phyloP scores from a whole-genome alignment of 1,140 invertebrate genomes.

The Agrypnia vestita region DNA sequence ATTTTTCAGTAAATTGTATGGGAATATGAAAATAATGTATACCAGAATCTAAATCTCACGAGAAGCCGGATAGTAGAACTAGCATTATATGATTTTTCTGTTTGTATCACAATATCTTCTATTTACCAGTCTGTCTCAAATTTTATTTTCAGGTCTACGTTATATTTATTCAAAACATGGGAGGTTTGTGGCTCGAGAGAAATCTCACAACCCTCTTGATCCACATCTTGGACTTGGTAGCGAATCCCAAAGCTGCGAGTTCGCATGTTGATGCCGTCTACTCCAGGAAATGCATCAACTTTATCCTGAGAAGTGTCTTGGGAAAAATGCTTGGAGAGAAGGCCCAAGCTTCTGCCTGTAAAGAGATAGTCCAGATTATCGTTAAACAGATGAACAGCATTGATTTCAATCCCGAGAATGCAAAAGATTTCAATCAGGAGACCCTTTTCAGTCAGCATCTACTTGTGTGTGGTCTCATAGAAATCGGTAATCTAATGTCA shows the following conservation, averaged over 20 bases:
- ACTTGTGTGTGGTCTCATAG: slow-evolving; percentile 94
- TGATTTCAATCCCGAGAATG: slow-evolving; percentile 92
- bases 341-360: slow-evolving; percentile 95
- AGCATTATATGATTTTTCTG: too few species aligned
- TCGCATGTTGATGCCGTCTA: slow-evolving; percentile 98
- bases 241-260: slow-evolving; percentile 93
- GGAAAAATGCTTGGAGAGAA: slow-evolving; percentile 97
- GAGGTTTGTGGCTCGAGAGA: slow-evolving; percentile 94
- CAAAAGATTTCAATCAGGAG: slow-evolving; percentile 90
- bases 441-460: slow-evolving; percentile 95
- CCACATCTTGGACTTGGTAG: slow-evolving; percentile 94
- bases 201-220: slow-evolving; percentile 89
- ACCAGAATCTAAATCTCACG: too few species aligned
- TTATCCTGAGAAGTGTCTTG: slow-evolving; percentile 92
- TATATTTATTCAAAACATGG: slow-evolving; percentile 93
- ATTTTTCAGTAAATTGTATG: too few species aligned
- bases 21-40: too few species aligned
- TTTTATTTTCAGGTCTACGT: slow-evolving; percentile 86
- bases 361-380: slow-evolving; percentile 94
- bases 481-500: slow-evolving; percentile 88
- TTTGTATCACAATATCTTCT: too few species aligned
- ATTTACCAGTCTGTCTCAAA: background rate
- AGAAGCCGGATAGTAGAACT: too few species aligned
- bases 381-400: slow-evolving; percentile 96
- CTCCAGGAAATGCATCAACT: slow-evolving; percentile 97